Base-by-base conservation (phyloP, 2,113 vertebrate species). In the Excalfactoria chinensis region DNA sequence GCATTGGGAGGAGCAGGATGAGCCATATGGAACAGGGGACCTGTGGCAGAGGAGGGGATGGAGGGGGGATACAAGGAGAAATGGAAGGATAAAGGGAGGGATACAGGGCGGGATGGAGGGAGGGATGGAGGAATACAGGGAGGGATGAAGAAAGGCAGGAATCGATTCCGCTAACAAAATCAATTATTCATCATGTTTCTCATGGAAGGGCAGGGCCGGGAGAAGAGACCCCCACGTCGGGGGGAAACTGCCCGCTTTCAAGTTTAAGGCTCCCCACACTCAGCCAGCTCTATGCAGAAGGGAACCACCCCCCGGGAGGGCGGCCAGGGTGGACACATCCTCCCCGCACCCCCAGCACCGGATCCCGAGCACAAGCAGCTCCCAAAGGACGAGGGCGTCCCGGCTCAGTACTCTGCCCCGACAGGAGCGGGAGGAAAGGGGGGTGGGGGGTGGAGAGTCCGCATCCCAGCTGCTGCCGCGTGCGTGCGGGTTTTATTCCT, bases 291-390 rank as follows among this genome's bases (percentile, higher is more conserved):
- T 20, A 32, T 70, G 81, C 3, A 25, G 26, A 17, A 48, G 40
- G 59, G 75, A 81, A 21, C 67, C 67, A 15, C 59, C 23, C 2
- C 25, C 9, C 20, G 9, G 14, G 13, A 10, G 49, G 18, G 11
- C 97, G 98, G 98, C 98, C 98, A 97, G 97, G 97, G 97, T 97
- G 95, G 96, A 98, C 98, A 98, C 97, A 96, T 97, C 90, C 94
- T 76, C 28, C 26, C 46, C 48, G 1, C 2, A 25, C 51, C 26
- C 15, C 51, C 53, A 63, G 60, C 35, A 63, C 25, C 23, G 60
- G 15, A 40, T 35, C 60, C 60, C 32, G 13, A 49, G 15, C 44
- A 10, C 55, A 26, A 43, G 12, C 51, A 16, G n/a, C 63, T 71
- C 51, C 46, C 17, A 16, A 60, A 23, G 21, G 32, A 11, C n/a